Evolutionary conservation across 2,888 invertebrate species (phyloP).

Genomic region (Dioctria rufipes): DNA sequence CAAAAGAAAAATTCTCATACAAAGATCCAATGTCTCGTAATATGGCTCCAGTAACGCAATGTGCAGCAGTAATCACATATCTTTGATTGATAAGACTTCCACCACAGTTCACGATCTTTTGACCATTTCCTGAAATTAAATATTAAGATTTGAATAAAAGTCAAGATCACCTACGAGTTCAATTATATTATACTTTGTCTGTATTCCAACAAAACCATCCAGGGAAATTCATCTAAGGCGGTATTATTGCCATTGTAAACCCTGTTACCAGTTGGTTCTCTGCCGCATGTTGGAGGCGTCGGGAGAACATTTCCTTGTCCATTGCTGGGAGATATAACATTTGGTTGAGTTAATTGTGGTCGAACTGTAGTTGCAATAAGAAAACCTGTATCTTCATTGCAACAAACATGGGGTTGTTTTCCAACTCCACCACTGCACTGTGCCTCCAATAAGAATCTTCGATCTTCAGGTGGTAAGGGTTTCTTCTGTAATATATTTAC

Average conservation of each 20-base stretch:
- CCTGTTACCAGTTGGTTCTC: slow-evolving; percentile 69
- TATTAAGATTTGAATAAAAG: neutral
- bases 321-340: slow-evolving; percentile 46
- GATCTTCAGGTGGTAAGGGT: slow-evolving; percentile 60
- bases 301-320: slow-evolving; percentile 65
- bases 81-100: slow-evolving; percentile 80
- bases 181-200: slow-evolving; percentile 73
- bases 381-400: slow-evolving; percentile 64
- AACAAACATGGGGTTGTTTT: slow-evolving; percentile 66
- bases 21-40: slow-evolving; percentile 72
- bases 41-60: slow-evolving; percentile 75
- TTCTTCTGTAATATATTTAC: slow-evolving; percentile 61
- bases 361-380: slow-evolving; percentile 32
- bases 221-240: slow-evolving; percentile 78
- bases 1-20: slow-evolving; percentile 70
- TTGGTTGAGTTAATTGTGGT: neutral
- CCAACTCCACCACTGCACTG: slow-evolving; percentile 66
- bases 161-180: no score
- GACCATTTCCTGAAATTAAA: slow-evolving; percentile 61
- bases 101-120: slow-evolving; percentile 74
- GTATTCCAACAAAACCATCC: slow-evolving; percentile 81
- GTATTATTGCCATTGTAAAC: slow-evolving; percentile 77
- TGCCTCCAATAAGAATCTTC: slow-evolving; percentile 64
- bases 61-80: slow-evolving; percentile 77
- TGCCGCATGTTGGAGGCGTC: slow-evolving; percentile 66